phyloP scores from a whole-genome alignment of 2,113 vertebrate species.

The Ceyx melanurus region DNA sequence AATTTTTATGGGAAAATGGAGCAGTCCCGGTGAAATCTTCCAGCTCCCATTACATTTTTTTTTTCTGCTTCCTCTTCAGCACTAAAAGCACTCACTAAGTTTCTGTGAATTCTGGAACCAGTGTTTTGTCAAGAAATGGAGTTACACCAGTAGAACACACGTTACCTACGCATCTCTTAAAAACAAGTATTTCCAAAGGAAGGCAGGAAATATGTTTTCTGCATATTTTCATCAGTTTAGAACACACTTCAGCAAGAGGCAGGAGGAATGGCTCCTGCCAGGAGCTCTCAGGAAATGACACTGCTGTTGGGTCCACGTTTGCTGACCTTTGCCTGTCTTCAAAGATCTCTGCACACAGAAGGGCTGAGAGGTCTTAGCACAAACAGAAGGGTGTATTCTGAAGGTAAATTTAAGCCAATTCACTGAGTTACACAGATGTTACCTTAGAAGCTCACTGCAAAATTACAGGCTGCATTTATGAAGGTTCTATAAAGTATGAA shows the following conservation, averaged over 20 bases:
- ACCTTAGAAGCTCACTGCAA: background rate
- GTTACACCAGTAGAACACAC: background rate
- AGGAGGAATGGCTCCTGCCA: background rate
- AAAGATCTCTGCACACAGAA: background rate
- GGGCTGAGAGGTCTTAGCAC: background rate
- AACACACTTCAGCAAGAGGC: background rate
- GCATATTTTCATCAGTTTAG: background rate
- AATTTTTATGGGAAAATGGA: background rate
- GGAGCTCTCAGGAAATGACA: background rate
- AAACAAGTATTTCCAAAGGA: background rate
- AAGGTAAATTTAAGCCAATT: background rate
- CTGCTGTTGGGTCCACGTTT: background rate
- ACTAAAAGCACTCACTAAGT: background rate
- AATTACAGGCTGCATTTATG: background rate
- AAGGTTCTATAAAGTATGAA: background rate
- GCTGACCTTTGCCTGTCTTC: background rate
- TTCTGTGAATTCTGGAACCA: background rate
- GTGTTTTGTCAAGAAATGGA: background rate
- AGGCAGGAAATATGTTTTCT: background rate
- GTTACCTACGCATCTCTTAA: background rate
- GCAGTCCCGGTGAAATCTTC: background rate
- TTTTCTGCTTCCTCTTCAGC: background rate
- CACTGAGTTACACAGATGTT: background rate
- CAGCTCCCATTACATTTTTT: background rate
- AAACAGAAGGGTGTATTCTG: background rate